A percentile compares a stretch with the other conserved stretches of the same genome.
These are phyloP conservation scores for Drosophila ironensis DNA, from an alignment of 1,140 invertebrate genomes.

Conservation along the genomic window DNA sequence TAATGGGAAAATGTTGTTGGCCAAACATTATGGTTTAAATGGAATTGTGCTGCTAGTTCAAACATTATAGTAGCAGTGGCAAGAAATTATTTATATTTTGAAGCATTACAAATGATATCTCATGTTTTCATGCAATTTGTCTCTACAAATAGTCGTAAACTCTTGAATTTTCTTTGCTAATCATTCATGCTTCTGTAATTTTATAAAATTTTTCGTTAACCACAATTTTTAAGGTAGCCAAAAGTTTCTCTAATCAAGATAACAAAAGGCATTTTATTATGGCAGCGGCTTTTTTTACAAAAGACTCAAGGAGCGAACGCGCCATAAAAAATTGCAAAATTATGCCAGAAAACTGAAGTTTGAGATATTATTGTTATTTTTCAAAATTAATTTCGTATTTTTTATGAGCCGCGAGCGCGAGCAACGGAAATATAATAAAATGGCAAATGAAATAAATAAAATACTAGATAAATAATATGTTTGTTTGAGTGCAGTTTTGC, in stretches of 20 bases:
- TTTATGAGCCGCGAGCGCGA: too few relatives aligned
- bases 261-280: constrained; percentile 53
- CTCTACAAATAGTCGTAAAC: neutral
- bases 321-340: constrained; percentile 36
- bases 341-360: constrained; percentile 31
- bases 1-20: neutral
- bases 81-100: neutral
- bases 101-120: too few relatives aligned
- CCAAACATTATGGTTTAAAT: neutral
- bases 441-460: constrained; percentile 17
- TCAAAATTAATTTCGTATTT: constrained; percentile 26
- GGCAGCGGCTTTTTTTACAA: constrained; percentile 42
- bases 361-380: constrained; percentile 22
- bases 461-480: constrained; percentile 42
- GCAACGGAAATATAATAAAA: constrained; percentile 26
- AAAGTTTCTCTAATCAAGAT: constrained; percentile 8
- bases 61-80: neutral
- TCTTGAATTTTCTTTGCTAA: neutral
- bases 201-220: constrained; percentile 4
- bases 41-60: neutral
- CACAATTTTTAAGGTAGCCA: too few relatives aligned
- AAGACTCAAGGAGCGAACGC: constrained; percentile 67
- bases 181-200: neutral
- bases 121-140: neutral
- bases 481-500: constrained; percentile 58